Percentiles rank a stretch among this genome's conserved stretches.
Conservation (phyloP, 2,888 invertebrate species). For the Cataglyphis altisquamis region DNA sequence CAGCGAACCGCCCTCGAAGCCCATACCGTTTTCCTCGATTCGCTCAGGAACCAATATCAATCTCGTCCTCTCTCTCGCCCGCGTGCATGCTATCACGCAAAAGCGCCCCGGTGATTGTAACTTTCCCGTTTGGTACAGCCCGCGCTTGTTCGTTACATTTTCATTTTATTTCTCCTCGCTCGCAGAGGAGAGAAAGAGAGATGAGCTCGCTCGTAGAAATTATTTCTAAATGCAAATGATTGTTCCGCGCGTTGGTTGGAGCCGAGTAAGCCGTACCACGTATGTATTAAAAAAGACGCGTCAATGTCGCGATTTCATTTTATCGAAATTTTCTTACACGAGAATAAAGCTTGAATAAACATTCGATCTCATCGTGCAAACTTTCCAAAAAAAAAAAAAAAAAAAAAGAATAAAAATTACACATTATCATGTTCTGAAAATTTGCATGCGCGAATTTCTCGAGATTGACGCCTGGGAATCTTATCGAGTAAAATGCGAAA, state of each 20-base stretch:
- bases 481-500: neutral
- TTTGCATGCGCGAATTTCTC: slow-evolving; percentile 23
- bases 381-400: slow-evolving; percentile 9
- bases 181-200: slow-evolving; percentile 4
- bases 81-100: slow-evolving; percentile 72
- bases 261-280: slow-evolving; percentile 47
- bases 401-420: neutral
- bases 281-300: slow-evolving; percentile 44
- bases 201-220: slow-evolving; percentile 48
- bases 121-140: slow-evolving; percentile 63
- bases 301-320: slow-evolving; percentile 48
- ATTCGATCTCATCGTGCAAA: neutral
- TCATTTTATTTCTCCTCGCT: slow-evolving; percentile 46
- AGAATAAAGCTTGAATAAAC: slow-evolving; percentile 13
- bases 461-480: neutral
- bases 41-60: slow-evolving; percentile 78
- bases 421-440: slow-evolving; percentile 15
- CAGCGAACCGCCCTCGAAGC: slow-evolving; percentile 81
- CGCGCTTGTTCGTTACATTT: slow-evolving; percentile 62
- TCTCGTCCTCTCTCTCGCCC: slow-evolving; percentile 70
- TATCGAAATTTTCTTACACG: slow-evolving; percentile 30
- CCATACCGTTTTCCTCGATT: slow-evolving; percentile 78
- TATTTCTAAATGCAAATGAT: slow-evolving; percentile 56
- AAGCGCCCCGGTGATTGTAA: slow-evolving; percentile 68
- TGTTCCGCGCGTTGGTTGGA: slow-evolving; percentile 18